These are phyloP conservation scores for Prunella strophiata DNA, from an alignment of 2,797 vertebrate species.

Conservation along the genomic window DNA sequence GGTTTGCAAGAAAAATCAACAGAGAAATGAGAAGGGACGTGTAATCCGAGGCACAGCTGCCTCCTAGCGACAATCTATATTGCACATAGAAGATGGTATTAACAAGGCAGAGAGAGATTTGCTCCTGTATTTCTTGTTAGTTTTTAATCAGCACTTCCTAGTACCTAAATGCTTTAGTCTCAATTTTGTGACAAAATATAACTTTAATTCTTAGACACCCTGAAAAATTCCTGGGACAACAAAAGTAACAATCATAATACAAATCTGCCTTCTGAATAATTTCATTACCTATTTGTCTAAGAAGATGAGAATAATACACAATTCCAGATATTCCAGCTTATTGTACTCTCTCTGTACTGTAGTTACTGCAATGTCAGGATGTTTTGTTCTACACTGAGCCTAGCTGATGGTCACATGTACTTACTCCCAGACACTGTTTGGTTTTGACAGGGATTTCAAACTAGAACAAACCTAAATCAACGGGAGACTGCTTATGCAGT, in stretches of 20 bases:
- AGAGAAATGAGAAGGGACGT: neutral
- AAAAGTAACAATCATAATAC: neutral
- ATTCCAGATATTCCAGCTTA: neutral
- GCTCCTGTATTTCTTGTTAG: neutral
- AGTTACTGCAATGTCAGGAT: neutral
- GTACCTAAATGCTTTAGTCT: neutral
- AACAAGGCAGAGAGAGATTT: neutral
- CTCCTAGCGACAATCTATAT: neutral
- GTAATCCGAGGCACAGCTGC: rapidly evolving
- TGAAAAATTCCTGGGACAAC: neutral
- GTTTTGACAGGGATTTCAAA: slow-evolving; percentile 20
- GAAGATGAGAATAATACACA: neutral
- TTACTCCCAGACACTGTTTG: neutral
- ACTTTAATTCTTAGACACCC: neutral
- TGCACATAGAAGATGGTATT: neutral
- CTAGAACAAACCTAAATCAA: neutral
- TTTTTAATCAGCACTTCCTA: neutral
- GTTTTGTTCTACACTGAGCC: neutral
- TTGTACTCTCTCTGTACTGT: neutral
- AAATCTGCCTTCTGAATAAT: neutral
- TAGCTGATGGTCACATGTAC: neutral
- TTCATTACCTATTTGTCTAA: neutral
- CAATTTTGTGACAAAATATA: neutral
- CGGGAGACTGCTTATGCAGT: neutral
- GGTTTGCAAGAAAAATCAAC: neutral